phyloP scores from a whole-genome alignment of 1,140 invertebrate species.

The Macrosteles quadrilineatus region DNA sequence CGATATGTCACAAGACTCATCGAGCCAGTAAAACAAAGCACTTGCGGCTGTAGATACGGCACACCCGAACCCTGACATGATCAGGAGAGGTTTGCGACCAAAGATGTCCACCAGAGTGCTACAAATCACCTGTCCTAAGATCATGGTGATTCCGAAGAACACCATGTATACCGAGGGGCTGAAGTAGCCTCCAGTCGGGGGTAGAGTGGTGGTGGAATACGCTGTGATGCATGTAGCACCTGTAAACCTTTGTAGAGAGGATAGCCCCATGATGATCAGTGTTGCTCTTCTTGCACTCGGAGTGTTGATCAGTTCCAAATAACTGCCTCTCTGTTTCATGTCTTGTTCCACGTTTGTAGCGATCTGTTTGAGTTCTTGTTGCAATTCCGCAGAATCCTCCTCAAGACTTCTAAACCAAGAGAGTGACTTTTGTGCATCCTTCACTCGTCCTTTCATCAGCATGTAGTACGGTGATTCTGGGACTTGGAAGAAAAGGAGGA shows the following conservation, averaged over 20 bases:
- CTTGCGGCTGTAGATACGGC: neutral
- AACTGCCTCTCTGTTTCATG: conserved; percentile 36
- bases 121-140: conserved; percentile 39
- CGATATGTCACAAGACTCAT: neutral
- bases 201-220: conserved; percentile 41
- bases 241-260: conserved; percentile 38
- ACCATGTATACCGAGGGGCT: conserved; percentile 35
- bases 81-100: conserved; percentile 53
- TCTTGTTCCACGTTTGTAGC: conserved; percentile 34
- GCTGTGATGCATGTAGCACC: conserved; percentile 41
- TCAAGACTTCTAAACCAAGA: conserved; percentile 60
- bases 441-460: conserved; percentile 58
- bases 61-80: conserved; percentile 49
- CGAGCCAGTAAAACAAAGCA: conserved; percentile 6
- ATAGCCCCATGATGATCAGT: conserved; percentile 36
- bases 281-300: conserved; percentile 35
- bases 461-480: conserved; percentile 80
- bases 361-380: conserved; percentile 33
- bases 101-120: conserved; percentile 48
- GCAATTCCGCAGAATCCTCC: neutral
- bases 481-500: conserved; percentile 69
- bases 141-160: conserved; percentile 34
- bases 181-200: conserved; percentile 35
- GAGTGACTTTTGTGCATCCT: conserved; percentile 64
- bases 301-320: conserved; percentile 37